Conservation (phyloP, 2,888 invertebrate genomes). For the Diadegma fenestrale region DNA sequence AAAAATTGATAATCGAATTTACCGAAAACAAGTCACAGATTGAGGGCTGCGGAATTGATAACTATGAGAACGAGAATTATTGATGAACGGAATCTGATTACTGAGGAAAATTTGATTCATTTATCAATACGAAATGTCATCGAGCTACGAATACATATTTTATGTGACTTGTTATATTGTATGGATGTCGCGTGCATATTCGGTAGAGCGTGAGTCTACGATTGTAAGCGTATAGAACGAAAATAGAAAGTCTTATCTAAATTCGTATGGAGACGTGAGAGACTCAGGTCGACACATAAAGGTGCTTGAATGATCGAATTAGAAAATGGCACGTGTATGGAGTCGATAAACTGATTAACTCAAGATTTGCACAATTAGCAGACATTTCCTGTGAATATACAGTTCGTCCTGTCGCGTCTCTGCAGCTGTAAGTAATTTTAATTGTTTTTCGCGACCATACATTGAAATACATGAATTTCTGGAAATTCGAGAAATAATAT, state of each 20-base stretch:
- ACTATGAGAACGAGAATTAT: background rate
- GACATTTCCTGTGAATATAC: background rate
- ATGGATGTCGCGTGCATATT: background rate
- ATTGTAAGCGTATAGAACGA: conserved; percentile 17
- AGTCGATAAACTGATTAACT: background rate
- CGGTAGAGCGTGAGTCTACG: conserved; percentile 2
- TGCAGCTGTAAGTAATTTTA: background rate
- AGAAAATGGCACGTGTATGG: background rate
- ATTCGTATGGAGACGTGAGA: conserved; percentile 43
- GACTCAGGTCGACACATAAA: conserved; percentile 12
- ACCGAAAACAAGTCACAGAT: background rate
- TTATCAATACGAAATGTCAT: conserved; percentile 5
- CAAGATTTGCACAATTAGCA: conserved; percentile 36
- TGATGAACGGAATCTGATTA: background rate
- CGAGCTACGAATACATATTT: too few species aligned
- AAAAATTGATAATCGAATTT: background rate
- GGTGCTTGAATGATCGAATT: conserved; percentile 42
- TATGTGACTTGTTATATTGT: background rate
- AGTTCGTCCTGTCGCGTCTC: conserved; percentile 8
- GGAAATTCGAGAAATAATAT: conserved; percentile 31
- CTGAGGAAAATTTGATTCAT: background rate
- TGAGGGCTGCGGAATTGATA: background rate
- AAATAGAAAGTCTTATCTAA: conserved; percentile 56
- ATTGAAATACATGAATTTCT: background rate
- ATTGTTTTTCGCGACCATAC: background rate